Conservation (phyloP, 2,113 vertebrate species). For the Colinus virginianus region DNA sequence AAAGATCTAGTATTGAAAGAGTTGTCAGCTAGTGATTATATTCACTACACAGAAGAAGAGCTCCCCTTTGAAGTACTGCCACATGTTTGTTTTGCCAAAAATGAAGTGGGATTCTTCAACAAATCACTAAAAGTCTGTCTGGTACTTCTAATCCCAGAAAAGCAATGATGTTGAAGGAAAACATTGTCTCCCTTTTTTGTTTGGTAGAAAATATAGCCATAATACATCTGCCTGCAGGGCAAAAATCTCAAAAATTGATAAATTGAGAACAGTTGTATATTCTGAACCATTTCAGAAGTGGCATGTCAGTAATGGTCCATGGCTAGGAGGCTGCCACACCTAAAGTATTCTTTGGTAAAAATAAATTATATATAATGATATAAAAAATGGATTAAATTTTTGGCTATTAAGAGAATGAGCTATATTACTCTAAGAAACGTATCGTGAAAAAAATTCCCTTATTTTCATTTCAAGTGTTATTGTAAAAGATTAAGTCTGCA, state of each 20-base stretch:
- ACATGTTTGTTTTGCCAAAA: slow-evolving; percentile 53
- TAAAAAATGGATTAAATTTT: background rate
- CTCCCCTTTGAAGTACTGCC: slow-evolving; percentile 45
- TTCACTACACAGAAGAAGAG: slow-evolving; percentile 30
- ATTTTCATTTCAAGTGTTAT: too few relatives aligned
- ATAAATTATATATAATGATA: background rate
- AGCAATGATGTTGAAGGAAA: background rate
- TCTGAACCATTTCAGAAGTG: background rate
- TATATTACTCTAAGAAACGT: background rate
- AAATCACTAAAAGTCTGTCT: slow-evolving; percentile 31
- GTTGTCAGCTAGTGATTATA: slow-evolving; percentile 55
- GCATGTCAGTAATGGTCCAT: background rate
- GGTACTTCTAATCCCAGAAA: background rate
- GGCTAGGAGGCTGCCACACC: background rate
- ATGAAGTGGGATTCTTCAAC: slow-evolving; percentile 45
- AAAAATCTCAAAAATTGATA: background rate
- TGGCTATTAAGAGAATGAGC: background rate
- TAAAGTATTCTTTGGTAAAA: background rate
- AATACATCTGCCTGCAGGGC: background rate
- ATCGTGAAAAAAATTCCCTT: background rate
- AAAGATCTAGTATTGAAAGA: slow-evolving; percentile 53
- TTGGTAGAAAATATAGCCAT: background rate
- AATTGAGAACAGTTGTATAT: background rate
- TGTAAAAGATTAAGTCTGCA: background rate
- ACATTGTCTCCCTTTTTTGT: background rate